These are phyloP conservation scores for Gallinago stenura DNA, from an alignment of 2,797 vertebrate species.

Conservation along the genomic window DNA sequence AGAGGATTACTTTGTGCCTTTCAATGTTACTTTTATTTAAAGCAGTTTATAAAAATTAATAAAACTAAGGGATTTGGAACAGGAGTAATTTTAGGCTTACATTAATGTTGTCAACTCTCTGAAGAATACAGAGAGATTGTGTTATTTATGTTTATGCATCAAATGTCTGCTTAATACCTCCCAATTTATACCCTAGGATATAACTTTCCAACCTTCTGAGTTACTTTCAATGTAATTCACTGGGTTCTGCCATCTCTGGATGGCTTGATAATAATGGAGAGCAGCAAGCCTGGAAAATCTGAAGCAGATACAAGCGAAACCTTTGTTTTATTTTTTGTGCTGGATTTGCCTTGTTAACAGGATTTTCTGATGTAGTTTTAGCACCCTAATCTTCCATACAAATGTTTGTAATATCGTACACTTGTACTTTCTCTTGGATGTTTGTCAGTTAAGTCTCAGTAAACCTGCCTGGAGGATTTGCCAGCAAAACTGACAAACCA, in stretches of 20 bases:
- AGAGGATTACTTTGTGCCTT: constrained; percentile 70
- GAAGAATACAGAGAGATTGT: constrained; percentile 73
- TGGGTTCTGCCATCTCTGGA: background rate
- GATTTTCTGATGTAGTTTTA: constrained; percentile 50
- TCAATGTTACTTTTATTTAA: constrained; percentile 70
- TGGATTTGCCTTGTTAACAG: constrained; percentile 57
- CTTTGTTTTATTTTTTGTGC: constrained; percentile 39
- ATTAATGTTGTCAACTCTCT: constrained; percentile 52
- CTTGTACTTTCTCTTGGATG: constrained; percentile 25
- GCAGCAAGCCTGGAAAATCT: background rate
- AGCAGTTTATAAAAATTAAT: constrained; percentile 79
- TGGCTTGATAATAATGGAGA: background rate
- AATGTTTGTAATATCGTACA: constrained; percentile 10
- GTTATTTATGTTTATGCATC: constrained; percentile 73
- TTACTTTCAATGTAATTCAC: constrained; percentile 31
- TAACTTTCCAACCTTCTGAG: constrained; percentile 37
- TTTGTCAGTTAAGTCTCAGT: constrained; percentile 38
- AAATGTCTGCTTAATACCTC: constrained; percentile 64
- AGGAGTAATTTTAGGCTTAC: constrained; percentile 77
- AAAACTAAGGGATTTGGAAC: constrained; percentile 72
- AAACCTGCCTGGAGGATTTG: constrained; percentile 50
- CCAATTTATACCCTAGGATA: constrained; percentile 53
- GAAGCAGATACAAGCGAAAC: background rate
- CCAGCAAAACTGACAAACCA: constrained; percentile 1
- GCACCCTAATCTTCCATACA: constrained; percentile 47